phyloP scores from a whole-genome alignment of 2,888 invertebrate genomes.

The Neoitamus cyanurus region DNA sequence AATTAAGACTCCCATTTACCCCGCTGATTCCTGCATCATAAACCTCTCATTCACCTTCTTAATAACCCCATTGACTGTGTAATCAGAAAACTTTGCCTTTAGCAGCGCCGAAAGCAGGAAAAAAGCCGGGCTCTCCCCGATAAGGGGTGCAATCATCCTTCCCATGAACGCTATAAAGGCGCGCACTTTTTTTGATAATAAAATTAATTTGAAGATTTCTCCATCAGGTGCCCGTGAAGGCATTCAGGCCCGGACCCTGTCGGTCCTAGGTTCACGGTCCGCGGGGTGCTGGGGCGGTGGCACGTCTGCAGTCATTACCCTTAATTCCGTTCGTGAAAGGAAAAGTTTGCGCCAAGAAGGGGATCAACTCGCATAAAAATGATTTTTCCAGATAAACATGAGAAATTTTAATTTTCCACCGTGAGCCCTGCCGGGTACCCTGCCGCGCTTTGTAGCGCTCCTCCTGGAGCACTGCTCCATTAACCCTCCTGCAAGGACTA shows the following conservation, averaged over 20 bases:
- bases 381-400: constrained; percentile 43
- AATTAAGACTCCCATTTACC: constrained; percentile 38
- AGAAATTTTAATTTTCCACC: constrained; percentile 42
- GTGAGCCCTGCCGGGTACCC: neutral
- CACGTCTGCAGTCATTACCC: constrained; percentile 38
- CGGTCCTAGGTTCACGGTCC: neutral
- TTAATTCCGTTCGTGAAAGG: constrained; percentile 41
- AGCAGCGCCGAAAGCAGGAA: neutral
- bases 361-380: constrained; percentile 43
- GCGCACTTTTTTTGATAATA: constrained; percentile 28
- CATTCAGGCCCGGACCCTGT: neutral
- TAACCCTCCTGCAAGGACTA: constrained; percentile 45
- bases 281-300: neutral
- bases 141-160: constrained; percentile 32
- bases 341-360: constrained; percentile 23
- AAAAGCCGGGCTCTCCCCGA: neutral
- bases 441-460: constrained; percentile 6
- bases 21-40: constrained; percentile 42
- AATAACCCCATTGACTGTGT: constrained; percentile 42
- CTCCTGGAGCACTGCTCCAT: constrained; percentile 29
- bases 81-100: constrained; percentile 36
- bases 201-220: constrained; percentile 45
- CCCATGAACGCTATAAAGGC: neutral
- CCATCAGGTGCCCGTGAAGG: constrained; percentile 35
- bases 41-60: constrained; percentile 45